Evolutionary conservation across 2,888 invertebrate species (phyloP).

Genomic region (Drosophila histrio): DNA sequence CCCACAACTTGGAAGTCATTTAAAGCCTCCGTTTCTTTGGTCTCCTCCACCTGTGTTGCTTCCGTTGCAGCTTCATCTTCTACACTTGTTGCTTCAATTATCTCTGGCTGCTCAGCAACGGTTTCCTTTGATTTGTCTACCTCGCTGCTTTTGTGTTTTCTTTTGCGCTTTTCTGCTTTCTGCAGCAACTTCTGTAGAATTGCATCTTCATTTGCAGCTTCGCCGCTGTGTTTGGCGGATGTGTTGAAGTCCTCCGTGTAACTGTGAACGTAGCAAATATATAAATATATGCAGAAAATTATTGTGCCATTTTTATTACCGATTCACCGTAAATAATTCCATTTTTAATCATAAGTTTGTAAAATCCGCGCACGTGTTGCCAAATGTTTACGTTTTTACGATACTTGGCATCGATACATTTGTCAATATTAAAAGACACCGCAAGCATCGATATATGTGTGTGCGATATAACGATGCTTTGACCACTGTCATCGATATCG

Average conservation of each 20-base stretch:
- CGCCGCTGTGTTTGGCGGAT: constrained; percentile 6
- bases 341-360: constrained; percentile 81
- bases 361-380: constrained; percentile 60
- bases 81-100: constrained; percentile 16
- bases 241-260: constrained; percentile 51
- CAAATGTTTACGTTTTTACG: constrained; percentile 58
- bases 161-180: constrained; percentile 86
- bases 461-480: background rate
- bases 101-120: background rate
- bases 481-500: background rate
- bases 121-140: background rate
- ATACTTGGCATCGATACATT: constrained; percentile 29
- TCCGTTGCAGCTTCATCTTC: constrained; percentile 26
- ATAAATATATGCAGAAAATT: background rate
- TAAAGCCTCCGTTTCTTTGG: constrained; percentile 23
- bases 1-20: constrained; percentile 86
- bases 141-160: constrained; percentile 75
- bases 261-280: constrained; percentile 4
- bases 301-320: constrained; percentile 84
- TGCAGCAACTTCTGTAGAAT: constrained; percentile 86
- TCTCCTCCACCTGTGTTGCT: constrained; percentile 2
- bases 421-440: background rate
- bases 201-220: constrained; percentile 84
- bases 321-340: constrained; percentile 90
- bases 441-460: constrained; percentile 13